Base-by-base conservation (phyloP, 2,113 vertebrate species). In the Fukomys damarensis region DNA sequence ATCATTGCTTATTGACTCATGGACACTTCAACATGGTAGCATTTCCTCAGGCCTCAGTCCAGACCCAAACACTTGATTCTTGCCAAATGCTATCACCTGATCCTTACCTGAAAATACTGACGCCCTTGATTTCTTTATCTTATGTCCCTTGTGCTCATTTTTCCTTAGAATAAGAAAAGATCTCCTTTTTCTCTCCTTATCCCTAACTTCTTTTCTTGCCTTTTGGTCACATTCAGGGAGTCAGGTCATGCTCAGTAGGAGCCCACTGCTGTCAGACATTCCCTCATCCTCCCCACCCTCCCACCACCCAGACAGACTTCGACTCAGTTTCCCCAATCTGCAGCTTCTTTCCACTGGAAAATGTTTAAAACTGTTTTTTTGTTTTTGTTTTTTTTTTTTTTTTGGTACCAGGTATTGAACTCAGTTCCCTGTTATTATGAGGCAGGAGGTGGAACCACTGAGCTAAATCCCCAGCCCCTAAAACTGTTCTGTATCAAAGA, bases 1-100 rank as follows among this genome's bases (percentile, higher is more conserved):
- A 97, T 96, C 92, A 97, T 66, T 22, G 2, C 81, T 92, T 94
- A 92, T 43, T 86, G 96, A 94, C 87, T 95, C 76, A 43, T 2
- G 56, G 96, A 96, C 92, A 90, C 58, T 82, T 95, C 87, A 86
- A 66, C 86, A 58, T 49, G 81, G 90, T 41, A 49, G 49, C 87
- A 92, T 95, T 95, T 93, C 58, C 87, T 92, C 46, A 38, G 87
- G 38, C 63, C 65, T 92, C 52, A 35, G 43, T 43, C 94, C 77
- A 61, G 65, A 17, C 11, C 54, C 49, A 76, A 80, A 24, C 22
- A 68, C 76, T 58, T 76, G 41, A 72, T 81, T 92, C 49, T 63
- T 82, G 59, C 84, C 87, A 95, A 96, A 96, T 82, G 22, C 26
- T 28, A 82, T 72, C 72, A 90, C 85, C 65, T 82, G 88, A 52